These are phyloP conservation scores for Lasioglossum vierecki DNA, from an alignment of 2,888 invertebrate species.

Conservation along the genomic window DNA sequence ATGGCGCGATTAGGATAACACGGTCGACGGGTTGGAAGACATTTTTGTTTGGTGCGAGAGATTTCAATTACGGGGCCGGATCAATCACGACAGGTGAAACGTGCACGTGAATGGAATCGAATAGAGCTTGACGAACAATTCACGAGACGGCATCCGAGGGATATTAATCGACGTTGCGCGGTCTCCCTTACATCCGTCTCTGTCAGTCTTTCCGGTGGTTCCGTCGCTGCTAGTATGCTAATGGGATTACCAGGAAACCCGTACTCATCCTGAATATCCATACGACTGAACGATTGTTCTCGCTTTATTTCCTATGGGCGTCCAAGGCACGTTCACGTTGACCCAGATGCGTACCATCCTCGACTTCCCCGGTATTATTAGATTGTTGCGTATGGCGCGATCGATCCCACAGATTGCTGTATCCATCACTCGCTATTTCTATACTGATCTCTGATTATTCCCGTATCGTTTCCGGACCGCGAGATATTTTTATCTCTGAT, in stretches of 20 bases:
- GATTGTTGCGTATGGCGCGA: neutral
- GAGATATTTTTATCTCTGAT: neutral
- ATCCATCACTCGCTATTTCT: neutral
- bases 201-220: conserved; percentile 52
- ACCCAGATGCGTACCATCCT: conserved; percentile 9
- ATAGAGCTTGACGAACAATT: conserved; percentile 45
- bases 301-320: conserved; percentile 6
- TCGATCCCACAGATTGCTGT: neutral
- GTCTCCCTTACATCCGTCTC: conserved; percentile 58
- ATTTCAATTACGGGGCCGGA: conserved; percentile 48
- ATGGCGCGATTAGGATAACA: conserved; percentile 19
- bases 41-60: conserved; percentile 31
- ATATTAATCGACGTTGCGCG: conserved; percentile 58
- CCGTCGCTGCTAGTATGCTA: conserved; percentile 42
- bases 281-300: conserved; percentile 12
- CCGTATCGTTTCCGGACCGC: neutral
- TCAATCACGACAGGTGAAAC: conserved; percentile 44
- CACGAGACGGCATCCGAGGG: conserved; percentile 41
- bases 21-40: conserved; percentile 8
- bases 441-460: neutral
- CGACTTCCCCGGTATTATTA: conserved; percentile 15
- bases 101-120: conserved; percentile 46
- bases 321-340: conserved; percentile 1
- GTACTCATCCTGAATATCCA: conserved; percentile 39
- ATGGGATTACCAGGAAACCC: conserved; percentile 49